Evolutionary conservation across 2,113 vertebrate genomes (phyloP).

Genomic region (Callipepla squamata): DNA sequence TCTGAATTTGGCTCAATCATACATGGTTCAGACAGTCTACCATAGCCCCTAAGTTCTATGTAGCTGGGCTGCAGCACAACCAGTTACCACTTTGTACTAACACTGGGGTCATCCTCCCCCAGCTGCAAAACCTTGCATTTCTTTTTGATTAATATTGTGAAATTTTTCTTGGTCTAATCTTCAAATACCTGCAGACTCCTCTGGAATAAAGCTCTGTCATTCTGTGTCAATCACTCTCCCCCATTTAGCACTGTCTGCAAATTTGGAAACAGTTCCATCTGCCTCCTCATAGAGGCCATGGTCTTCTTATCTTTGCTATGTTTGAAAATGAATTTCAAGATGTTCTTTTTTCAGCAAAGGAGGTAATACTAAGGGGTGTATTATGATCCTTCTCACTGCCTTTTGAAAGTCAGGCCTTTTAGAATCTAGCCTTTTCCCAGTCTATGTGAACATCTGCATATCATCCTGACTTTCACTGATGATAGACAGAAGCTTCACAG

Average conservation of each 20-base stretch:
- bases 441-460: neutral
- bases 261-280: constrained; percentile 70
- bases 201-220: constrained; percentile 56
- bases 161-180: constrained; percentile 11
- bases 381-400: neutral
- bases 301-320: constrained; percentile 35
- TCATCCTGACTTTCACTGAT: neutral
- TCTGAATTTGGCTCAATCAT: neutral
- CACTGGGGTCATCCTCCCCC: neutral
- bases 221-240: constrained; percentile 60
- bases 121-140: neutral
- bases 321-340: constrained; percentile 45
- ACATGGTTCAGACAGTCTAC: neutral
- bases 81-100: neutral
- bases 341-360: constrained; percentile 65
- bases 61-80: neutral
- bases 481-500: neutral
- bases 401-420: neutral
- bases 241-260: constrained; percentile 60
- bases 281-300: constrained; percentile 59
- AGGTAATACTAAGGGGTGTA: constrained; percentile 29
- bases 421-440: neutral
- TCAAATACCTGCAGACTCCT: constrained; percentile 45
- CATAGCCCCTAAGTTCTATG: neutral
- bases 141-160: neutral